Evolutionary conservation across 2,113 vertebrate genomes (phyloP).

Genomic region (Misgurnus mizolepis): DNA sequence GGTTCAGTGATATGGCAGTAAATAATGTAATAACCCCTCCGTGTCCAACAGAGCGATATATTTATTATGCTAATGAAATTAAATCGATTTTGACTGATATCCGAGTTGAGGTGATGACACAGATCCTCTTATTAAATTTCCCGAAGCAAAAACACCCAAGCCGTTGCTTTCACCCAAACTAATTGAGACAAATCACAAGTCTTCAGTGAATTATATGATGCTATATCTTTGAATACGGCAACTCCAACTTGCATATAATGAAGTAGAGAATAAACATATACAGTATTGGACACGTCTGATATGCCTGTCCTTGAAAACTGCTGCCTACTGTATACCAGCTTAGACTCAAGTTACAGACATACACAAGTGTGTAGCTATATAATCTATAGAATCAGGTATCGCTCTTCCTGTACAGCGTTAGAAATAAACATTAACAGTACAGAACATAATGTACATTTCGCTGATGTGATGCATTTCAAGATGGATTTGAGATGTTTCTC

Average conservation of each 20-base stretch:
- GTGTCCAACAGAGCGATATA: background rate
- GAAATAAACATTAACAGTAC: background rate
- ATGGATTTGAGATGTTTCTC: background rate
- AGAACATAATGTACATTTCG: background rate
- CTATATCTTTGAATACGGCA: background rate
- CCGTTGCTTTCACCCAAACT: background rate
- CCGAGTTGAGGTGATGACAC: conserved; percentile 4
- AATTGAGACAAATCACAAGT: background rate
- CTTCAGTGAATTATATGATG: background rate
- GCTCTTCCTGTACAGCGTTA: background rate
- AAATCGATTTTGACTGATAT: background rate
- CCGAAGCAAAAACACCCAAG: background rate
- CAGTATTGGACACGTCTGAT: background rate
- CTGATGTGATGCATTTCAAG: too few relatives aligned
- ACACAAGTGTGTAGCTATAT: background rate
- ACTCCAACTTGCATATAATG: background rate
- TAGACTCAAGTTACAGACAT: conserved; percentile 24
- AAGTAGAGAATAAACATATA: background rate
- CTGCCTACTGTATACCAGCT: background rate
- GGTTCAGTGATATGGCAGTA: background rate
- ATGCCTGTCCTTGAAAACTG: background rate
- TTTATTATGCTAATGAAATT: background rate
- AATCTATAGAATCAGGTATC: conserved; percentile 31
- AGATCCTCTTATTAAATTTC: background rate
- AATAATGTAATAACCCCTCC: background rate